A percentile compares a stretch with the other conserved stretches of the same genome.
Conservation (phyloP, 2,113 vertebrate genomes). For the Pitta sordida region DNA sequence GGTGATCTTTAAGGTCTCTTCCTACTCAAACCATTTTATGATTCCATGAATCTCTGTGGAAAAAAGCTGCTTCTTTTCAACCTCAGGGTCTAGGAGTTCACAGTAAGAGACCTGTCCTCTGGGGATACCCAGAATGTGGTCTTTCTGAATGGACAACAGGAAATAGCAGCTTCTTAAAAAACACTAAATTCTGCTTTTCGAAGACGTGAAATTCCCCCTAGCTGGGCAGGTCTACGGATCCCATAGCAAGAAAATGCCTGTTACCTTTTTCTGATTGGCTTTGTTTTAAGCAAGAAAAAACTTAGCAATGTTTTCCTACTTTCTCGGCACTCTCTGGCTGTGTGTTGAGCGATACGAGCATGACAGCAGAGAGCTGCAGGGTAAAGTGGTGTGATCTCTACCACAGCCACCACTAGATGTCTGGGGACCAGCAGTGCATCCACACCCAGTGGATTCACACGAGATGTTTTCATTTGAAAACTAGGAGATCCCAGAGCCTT, state of each 20-base stretch:
- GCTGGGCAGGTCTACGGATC: too few relatives aligned
- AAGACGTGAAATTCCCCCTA: not conserved
- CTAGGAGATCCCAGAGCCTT: not conserved
- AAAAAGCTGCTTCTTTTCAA: not conserved
- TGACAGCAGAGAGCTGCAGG: not conserved
- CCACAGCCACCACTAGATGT: not conserved
- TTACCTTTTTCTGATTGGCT: not conserved
- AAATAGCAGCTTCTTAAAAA: not conserved
- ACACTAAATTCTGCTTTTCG: not conserved
- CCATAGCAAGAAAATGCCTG: not conserved
- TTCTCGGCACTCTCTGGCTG: not conserved
- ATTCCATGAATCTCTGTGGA: not conserved
- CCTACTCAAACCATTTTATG: not conserved
- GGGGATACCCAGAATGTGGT: too few relatives aligned
- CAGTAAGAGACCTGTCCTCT: not conserved
- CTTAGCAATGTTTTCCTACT: not conserved
- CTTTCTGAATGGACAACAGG: not conserved
- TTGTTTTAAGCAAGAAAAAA: not conserved
- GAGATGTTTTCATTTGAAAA: not conserved
- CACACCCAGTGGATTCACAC: not conserved
- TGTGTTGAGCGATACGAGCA: not conserved
- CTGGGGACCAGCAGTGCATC: not conserved
- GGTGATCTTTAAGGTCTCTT: not conserved
- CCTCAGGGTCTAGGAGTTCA: not conserved
- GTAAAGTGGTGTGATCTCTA: not conserved